Evolutionary conservation across 2,113 vertebrate species (phyloP), one percentile per base, ranked within the genome.

Genomic region (Uropsilus gracilis): DNA sequence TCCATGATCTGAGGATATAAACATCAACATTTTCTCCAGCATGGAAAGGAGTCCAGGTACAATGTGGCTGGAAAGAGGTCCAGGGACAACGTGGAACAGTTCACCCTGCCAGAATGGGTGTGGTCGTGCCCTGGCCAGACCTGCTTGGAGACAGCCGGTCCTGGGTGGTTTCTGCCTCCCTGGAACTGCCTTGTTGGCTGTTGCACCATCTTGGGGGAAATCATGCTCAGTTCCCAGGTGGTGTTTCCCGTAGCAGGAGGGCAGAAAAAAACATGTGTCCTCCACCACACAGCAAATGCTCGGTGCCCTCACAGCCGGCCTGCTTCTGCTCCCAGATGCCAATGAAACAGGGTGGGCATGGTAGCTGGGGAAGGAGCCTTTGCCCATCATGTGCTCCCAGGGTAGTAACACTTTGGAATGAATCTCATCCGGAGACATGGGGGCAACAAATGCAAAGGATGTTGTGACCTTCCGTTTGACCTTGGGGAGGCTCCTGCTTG

Each of bases 261-360:
- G 63, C 66, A 69, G 87, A 69, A 55, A 32, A 42, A n/a, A n/a
- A n/a, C n/a, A 66, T 0, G 22, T n/a, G 39, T 16, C 59, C 3
- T 81, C 42, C 12, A 22, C 20, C 44, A 59, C n/a, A 55, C 8
- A 1, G 46, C 48, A 39, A 68, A 68, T 6, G 1, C 30, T 12
- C 9, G 6, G 59, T 6, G 64, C 14, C 10, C 42, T 83, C 59
- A 5, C 1, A 24, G n/a, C 9, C 1, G n/a, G 30, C 0, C 0
- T 1, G 3, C 44, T 85, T 82, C 81, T 75, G 81, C 68, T 71
- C 48, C 28, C 28, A 64, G 44, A 39, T 0, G n/a, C 48, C 63
- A 75, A 24, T 48, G 26, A 57, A 28, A 16, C 14, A 64, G 68
- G 22, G 55, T 0, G 18, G 64, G 39, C 42, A 24, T n/a, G 32